These are phyloP conservation scores for Pandemis corylana DNA, from an alignment of 2,888 invertebrate genomes.

Conservation along the genomic window DNA sequence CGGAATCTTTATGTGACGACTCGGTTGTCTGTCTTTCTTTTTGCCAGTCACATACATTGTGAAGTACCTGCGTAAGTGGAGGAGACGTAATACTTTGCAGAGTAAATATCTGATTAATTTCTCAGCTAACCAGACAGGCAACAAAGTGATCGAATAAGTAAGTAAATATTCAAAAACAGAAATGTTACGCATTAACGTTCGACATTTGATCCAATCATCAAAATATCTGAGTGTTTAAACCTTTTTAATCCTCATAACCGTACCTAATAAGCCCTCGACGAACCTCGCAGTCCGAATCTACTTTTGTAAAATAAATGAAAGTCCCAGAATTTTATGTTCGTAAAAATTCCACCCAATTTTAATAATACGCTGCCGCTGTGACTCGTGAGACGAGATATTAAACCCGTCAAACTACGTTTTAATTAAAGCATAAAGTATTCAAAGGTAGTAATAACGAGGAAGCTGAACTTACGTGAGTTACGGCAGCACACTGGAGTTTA, in stretches of 20 bases:
- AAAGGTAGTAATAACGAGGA: conserved; percentile 67
- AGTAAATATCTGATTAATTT: too few species aligned
- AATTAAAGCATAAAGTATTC: conserved; percentile 76
- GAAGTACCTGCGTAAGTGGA: too few species aligned
- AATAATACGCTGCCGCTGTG: conserved; percentile 37
- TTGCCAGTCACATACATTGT: too few species aligned
- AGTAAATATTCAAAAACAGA: too few species aligned
- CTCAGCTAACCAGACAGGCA: too few species aligned
- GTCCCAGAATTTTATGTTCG: conserved; percentile 12
- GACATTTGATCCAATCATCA: too few species aligned
- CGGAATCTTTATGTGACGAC: too few species aligned
- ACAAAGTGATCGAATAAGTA: too few species aligned
- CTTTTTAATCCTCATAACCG: neutral
- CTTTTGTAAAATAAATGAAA: neutral
- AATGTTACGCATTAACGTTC: too few species aligned
- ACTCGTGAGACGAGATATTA: conserved; percentile 51
- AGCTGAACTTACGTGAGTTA: conserved; percentile 57
- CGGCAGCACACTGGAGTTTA: conserved; percentile 31
- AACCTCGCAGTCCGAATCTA: neutral
- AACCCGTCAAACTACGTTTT: conserved; percentile 61
- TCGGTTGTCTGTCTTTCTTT: too few species aligned
- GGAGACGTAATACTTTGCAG: too few species aligned
- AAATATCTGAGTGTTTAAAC: too few species aligned
- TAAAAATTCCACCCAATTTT: conserved; percentile 35
- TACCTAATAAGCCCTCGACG: neutral